phyloP scores from a whole-genome alignment of 2,797 vertebrate genomes.

The Rhinoraja longicauda region DNA sequence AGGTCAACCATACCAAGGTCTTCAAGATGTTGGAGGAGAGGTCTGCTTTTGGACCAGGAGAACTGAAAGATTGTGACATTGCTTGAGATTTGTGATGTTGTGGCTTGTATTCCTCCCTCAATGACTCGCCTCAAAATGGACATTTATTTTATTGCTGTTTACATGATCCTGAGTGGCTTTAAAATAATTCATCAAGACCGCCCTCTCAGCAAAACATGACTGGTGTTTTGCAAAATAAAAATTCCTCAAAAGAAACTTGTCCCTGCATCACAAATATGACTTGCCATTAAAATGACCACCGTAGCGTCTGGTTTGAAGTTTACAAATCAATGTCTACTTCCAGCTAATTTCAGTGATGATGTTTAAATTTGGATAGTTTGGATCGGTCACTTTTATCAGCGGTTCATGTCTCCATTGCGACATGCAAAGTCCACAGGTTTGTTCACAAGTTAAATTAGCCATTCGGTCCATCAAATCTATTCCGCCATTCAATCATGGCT shows the following conservation, averaged over 20 bases:
- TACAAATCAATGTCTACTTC: not conserved
- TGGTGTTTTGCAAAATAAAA: not conserved
- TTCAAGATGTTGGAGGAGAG: not conserved
- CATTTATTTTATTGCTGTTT: not conserved
- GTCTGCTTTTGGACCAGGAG: not conserved
- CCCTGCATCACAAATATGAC: not conserved
- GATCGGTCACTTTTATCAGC: not conserved
- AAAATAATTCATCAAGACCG: not conserved
- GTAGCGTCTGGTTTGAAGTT: not conserved
- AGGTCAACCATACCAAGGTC: not conserved
- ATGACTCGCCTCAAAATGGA: not conserved
- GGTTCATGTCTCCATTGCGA: not conserved
- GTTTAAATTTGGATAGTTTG: not conserved
- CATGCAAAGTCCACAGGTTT: not conserved
- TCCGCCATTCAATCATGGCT: too few species aligned
- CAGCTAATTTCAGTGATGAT: not conserved
- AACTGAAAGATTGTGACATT: not conserved
- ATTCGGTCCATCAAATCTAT: too few species aligned
- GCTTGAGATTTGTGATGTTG: not conserved
- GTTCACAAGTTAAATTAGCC: not conserved
- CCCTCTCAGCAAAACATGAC: not conserved
- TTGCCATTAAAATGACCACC: not conserved
- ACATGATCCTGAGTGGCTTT: slow-evolving; percentile 7
- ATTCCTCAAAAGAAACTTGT: not conserved
- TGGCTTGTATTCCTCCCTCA: not conserved